Evolutionary conservation across 2,113 vertebrate species (phyloP).

Genomic region (Panurus biarmicus): DNA sequence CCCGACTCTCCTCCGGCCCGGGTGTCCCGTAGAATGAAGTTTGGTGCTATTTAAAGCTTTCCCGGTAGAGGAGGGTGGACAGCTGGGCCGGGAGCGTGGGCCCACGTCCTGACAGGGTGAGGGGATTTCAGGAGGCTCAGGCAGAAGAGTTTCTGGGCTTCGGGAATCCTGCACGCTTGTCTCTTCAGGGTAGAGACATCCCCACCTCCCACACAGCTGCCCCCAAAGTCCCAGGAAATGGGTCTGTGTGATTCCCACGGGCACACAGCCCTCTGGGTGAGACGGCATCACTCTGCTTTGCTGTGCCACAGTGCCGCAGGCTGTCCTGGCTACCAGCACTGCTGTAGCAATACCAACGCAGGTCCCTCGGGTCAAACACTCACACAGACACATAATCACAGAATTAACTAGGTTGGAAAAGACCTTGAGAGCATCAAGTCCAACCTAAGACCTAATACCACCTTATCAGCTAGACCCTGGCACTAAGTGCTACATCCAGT

Average conservation of each 20-base stretch:
- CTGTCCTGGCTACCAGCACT: not conserved
- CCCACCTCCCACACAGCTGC: not conserved
- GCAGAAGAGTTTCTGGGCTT: not conserved
- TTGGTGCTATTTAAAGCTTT: not conserved
- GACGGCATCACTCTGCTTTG: not conserved
- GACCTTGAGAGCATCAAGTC: not conserved
- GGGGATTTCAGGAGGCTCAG: not conserved
- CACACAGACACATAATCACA: not conserved
- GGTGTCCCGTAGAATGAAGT: not conserved
- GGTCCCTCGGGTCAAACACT: not conserved
- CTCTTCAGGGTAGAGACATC: not conserved
- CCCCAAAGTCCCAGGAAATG: fast-evolving
- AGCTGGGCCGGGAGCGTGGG: not conserved
- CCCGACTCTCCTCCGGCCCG: not conserved
- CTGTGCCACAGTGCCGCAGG: not conserved
- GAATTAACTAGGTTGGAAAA: not conserved
- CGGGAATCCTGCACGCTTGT: not conserved
- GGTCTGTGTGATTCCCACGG: not conserved
- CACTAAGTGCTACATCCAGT: not conserved
- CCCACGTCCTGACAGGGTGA: not conserved
- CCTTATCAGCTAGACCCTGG: not conserved
- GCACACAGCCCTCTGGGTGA: not conserved
- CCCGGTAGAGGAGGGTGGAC: not conserved
- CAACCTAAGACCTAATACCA: not conserved
- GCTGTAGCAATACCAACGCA: fast-evolving